Conservation (phyloP, 1,140 invertebrate species). For the Acromyrmex echinatior region DNA sequence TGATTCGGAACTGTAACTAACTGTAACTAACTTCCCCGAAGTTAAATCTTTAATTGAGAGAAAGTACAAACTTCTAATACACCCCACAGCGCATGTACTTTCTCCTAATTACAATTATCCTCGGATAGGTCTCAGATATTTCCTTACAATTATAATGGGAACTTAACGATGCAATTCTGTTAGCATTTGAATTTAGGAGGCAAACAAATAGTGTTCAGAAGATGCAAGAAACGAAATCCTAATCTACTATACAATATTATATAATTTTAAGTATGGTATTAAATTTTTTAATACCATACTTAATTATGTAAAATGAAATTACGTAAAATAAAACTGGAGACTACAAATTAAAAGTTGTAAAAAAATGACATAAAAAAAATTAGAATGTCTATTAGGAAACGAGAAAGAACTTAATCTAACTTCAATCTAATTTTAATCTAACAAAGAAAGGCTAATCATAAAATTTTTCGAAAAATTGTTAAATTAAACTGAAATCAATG, state of each 20-base stretch:
- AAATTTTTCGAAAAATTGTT: neutral
- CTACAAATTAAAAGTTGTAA: neutral
- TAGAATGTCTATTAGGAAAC: neutral
- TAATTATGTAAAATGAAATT: neutral
- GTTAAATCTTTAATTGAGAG: conserved; percentile 49
- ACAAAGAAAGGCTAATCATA: neutral
- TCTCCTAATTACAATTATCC: conserved; percentile 46
- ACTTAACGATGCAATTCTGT: neutral
- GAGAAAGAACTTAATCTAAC: neutral
- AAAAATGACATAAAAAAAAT: neutral
- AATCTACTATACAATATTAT: neutral
- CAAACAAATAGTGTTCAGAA: neutral
- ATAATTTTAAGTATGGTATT: neutral
- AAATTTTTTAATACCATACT: neutral
- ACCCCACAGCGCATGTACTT: conserved; percentile 15
- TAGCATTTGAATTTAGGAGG: neutral
- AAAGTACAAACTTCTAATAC: conserved; percentile 47
- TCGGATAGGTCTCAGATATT: conserved; percentile 8
- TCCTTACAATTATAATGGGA: conserved; percentile 13
- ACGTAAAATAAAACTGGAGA: neutral
- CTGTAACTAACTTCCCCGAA: conserved; percentile 15
- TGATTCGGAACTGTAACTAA: conserved; percentile 6
- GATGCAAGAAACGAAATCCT: neutral
- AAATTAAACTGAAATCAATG: neutral
- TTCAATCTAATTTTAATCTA: neutral